Percentiles rank a stretch among this genome's conserved stretches.
These are phyloP conservation scores for Zophobas atratus DNA, from an alignment of 1,140 invertebrate species.

Conservation along the genomic window DNA sequence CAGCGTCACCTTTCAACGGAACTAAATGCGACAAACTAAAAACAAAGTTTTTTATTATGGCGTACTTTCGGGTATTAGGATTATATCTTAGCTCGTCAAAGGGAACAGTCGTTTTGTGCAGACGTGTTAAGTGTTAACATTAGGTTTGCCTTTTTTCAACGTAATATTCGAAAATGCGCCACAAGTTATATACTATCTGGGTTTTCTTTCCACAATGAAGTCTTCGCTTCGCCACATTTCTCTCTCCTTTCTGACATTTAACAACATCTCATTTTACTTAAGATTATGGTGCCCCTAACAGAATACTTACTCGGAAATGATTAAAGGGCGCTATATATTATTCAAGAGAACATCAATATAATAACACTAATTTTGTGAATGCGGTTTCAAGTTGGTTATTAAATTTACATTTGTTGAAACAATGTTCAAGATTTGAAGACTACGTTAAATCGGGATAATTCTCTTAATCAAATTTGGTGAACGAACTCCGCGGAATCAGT, in stretches of 20 bases:
- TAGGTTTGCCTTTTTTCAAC: slow-evolving; percentile 9
- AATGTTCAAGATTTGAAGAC: not conserved
- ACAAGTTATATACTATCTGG: slow-evolving; percentile 14
- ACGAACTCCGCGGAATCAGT: too few relatives aligned
- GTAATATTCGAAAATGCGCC: slow-evolving; percentile 26
- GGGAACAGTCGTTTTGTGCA: not conserved
- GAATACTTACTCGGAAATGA: slow-evolving; percentile 16
- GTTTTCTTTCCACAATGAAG: slow-evolving; percentile 2
- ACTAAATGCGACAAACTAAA: not conserved
- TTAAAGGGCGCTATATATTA: slow-evolving; percentile 18
- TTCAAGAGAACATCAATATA: slow-evolving; percentile 15
- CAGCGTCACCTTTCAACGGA: not conserved
- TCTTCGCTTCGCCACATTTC: slow-evolving; percentile 14
- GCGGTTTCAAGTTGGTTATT: not conserved
- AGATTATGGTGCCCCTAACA: slow-evolving; percentile 34
- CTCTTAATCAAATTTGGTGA: too few relatives aligned
- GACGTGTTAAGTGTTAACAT: not conserved
- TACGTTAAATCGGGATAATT: not conserved
- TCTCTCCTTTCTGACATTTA: slow-evolving; percentile 13
- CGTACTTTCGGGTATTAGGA: not conserved
- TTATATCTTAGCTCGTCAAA: not conserved
- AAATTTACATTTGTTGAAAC: slow-evolving; percentile 15
- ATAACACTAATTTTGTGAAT: slow-evolving; percentile 22
- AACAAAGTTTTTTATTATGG: not conserved
- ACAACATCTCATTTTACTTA: slow-evolving; percentile 24